Percentiles rank a stretch among this genome's conserved stretches.
Evolutionary conservation across 2,888 invertebrate genomes (phyloP).

Genomic region (Leucoma salicis): DNA sequence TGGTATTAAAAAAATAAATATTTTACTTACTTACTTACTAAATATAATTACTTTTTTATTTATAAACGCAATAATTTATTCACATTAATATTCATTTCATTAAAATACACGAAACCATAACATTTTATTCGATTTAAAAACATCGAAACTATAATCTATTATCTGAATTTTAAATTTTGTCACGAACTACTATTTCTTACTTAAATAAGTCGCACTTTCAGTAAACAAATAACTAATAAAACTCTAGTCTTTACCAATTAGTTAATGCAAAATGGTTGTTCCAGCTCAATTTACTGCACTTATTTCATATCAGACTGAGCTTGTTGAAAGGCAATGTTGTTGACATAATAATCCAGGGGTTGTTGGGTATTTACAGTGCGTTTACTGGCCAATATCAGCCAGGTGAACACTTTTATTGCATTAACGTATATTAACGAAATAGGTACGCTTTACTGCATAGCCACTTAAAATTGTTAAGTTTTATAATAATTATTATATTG

Average conservation of each 20-base stretch:
- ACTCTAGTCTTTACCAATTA: constrained; percentile 1
- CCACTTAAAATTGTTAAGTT: constrained; percentile 4
- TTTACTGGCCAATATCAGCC: constrained; percentile 9
- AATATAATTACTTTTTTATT: too few species aligned
- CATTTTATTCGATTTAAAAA: too few species aligned
- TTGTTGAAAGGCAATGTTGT: constrained; percentile 14
- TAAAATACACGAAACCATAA: too few species aligned
- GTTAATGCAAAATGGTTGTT: constrained; percentile 18
- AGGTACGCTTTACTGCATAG: constrained; percentile 1
- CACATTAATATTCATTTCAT: too few species aligned
- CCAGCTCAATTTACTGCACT: constrained; percentile 8
- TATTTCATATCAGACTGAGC: constrained; percentile 6
- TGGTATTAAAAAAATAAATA: too few species aligned
- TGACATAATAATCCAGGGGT: constrained; percentile 20
- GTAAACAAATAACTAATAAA: too few species aligned
- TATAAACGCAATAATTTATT: too few species aligned
- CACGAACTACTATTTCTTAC: too few species aligned
- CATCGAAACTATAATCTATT: too few species aligned
- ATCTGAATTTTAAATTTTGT: too few species aligned
- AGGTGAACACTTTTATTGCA: constrained; percentile 6
- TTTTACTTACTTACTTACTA: too few species aligned
- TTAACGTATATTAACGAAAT: constrained; percentile 1
- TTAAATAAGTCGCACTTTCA: too few species aligned
- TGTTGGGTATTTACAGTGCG: constrained; percentile 13
- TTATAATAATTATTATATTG: not conserved